Evolutionary conservation across 2,797 vertebrate genomes (phyloP).

Genomic region (Sparus aurata): DNA sequence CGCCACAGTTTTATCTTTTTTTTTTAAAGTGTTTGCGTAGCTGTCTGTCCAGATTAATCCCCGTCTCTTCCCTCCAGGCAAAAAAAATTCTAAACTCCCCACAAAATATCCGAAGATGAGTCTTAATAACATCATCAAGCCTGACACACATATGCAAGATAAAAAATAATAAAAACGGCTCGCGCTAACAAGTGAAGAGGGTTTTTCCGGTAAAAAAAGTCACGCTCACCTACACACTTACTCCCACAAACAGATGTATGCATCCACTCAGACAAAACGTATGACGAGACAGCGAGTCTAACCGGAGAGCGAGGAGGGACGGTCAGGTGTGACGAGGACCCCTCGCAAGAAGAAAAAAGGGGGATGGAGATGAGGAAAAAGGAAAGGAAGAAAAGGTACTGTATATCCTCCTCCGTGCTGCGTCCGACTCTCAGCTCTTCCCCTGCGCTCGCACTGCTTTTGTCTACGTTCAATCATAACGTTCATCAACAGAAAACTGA

Average conservation of each 20-base stretch:
- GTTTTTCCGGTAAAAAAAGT: neutral
- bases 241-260: constrained; percentile 32
- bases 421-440: constrained; percentile 59
- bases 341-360: constrained; percentile 13
- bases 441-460: constrained; percentile 54
- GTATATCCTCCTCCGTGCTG: constrained; percentile 57
- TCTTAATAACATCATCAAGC: constrained; percentile 5
- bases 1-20: neutral
- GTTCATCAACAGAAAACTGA: constrained; percentile 75
- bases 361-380: constrained; percentile 32
- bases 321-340: constrained; percentile 47
- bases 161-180: neutral
- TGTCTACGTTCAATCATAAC: constrained; percentile 76
- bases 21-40: neutral
- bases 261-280: constrained; percentile 37
- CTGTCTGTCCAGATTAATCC: neutral
- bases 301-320: constrained; percentile 51
- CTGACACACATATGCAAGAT: neutral
- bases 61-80: neutral
- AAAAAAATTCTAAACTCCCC: constrained; percentile 4
- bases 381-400: constrained; percentile 48
- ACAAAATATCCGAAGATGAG: neutral
- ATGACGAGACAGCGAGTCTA: constrained; percentile 46
- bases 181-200: constrained; percentile 5
- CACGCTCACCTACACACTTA: constrained; percentile 34